These are phyloP conservation scores for Pterostichus madidus DNA, from an alignment of 2,888 invertebrate genomes.

Conservation along the genomic window DNA sequence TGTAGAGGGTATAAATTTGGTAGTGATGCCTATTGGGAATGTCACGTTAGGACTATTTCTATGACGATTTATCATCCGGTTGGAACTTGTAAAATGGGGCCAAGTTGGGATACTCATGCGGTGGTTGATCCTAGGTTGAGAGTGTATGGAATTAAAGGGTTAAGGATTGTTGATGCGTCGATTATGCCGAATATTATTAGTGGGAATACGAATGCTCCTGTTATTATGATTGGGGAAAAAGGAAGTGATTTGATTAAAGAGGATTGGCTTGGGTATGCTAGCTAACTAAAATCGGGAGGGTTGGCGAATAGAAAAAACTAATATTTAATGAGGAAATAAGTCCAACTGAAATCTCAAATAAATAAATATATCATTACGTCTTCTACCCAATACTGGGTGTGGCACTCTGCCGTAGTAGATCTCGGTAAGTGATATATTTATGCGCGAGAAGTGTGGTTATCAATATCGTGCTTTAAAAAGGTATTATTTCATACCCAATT, in stretches of 20 bases:
- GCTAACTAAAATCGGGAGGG: background rate
- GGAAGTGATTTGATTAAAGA: slow-evolving; percentile 92
- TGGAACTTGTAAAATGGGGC: slow-evolving; percentile 94
- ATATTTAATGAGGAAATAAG: too few species aligned
- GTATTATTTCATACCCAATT: too few species aligned
- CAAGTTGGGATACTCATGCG: slow-evolving; percentile 86
- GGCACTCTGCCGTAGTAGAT: too few species aligned
- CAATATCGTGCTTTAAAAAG: too few species aligned
- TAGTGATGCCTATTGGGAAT: slow-evolving; percentile 91
- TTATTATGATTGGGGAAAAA: slow-evolving; percentile 95
- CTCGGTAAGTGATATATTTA: too few species aligned
- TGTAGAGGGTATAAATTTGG: slow-evolving; percentile 86
- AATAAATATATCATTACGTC: too few species aligned
- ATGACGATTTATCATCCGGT: slow-evolving; percentile 95
- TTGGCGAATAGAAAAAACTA: too few species aligned
- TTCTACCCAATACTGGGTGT: too few species aligned
- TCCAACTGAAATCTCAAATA: too few species aligned
- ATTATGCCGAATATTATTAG: slow-evolving; percentile 94
- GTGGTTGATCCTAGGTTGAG: slow-evolving; percentile 90
- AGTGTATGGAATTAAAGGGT: slow-evolving; percentile 88
- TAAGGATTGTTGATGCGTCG: slow-evolving; percentile 92
- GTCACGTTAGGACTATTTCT: slow-evolving; percentile 90
- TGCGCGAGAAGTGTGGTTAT: too few species aligned
- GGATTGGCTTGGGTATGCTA: slow-evolving; percentile 82
- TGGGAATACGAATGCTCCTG: slow-evolving; percentile 94